Conservation (phyloP, 2,888 invertebrate species). For the Thyatira batis region DNA sequence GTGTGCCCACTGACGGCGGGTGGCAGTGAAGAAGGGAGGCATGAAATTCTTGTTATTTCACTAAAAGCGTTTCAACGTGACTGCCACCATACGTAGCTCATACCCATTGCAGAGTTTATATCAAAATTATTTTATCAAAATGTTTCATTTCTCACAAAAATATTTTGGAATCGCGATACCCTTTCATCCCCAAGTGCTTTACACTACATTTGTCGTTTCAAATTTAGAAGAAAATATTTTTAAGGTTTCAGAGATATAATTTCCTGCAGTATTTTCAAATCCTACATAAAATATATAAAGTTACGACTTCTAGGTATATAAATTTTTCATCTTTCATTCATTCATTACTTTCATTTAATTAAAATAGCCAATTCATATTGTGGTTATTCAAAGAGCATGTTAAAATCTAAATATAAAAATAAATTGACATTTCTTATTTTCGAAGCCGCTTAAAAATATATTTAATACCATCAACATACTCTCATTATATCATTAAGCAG, state of each 20-base stretch:
- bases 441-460: too few relatives aligned
- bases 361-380: too few relatives aligned
- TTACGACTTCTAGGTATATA: too few relatives aligned
- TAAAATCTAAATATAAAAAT: neutral
- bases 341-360: too few relatives aligned
- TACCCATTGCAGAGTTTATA: conserved; percentile 29
- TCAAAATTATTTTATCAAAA: conserved; percentile 32
- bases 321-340: too few relatives aligned
- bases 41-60: conserved; percentile 51
- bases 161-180: conserved; percentile 11
- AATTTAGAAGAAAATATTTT: neutral
- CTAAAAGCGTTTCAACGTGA: conserved; percentile 49
- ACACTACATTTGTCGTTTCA: neutral
- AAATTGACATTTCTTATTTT: too few relatives aligned
- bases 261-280: too few relatives aligned
- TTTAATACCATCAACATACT: too few relatives aligned
- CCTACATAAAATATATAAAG: too few relatives aligned
- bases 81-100: conserved; percentile 24
- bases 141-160: conserved; percentile 24
- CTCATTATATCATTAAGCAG: too few relatives aligned
- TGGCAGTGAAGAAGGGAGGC: conserved; percentile 13
- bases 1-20: conserved; percentile 7
- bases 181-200: conserved; percentile 13
- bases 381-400: neutral
- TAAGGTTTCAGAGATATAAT: neutral